Evolutionary conservation across 2,797 vertebrate species (phyloP).

Genomic region (Kryptopterus vitreolus): DNA sequence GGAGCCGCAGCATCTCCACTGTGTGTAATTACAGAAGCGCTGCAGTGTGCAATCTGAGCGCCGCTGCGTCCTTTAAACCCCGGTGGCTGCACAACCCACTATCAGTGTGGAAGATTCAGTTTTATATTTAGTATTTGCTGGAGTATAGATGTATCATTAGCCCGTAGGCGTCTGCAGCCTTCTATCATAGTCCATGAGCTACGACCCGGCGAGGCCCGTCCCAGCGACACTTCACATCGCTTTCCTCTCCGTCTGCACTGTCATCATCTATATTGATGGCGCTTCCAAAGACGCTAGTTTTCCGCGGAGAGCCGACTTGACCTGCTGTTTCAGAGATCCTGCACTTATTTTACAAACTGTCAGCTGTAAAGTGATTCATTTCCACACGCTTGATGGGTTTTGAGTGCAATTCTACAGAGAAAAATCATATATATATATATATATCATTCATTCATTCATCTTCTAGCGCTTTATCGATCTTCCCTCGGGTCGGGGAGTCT

Average conservation of each 20-base stretch:
- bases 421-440: too few species aligned
- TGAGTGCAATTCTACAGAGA: conserved; percentile 1
- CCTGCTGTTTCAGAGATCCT: background rate
- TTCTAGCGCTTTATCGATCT: too few species aligned
- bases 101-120: conserved; percentile 52
- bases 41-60: conserved; percentile 35
- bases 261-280: conserved; percentile 4
- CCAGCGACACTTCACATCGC: background rate
- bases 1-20: background rate
- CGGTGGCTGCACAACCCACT: conserved; percentile 39
- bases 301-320: background rate
- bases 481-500: too few species aligned
- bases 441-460: too few species aligned
- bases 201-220: background rate
- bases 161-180: conserved; percentile 8
- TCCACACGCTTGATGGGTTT: conserved; percentile 2
- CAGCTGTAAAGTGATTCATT: conserved; percentile 24
- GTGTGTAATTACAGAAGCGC: conserved; percentile 24
- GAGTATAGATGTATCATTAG: conserved; percentile 47
- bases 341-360: conserved; percentile 17
- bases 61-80: conserved; percentile 40
- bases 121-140: conserved; percentile 51
- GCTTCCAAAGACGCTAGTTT: conserved; percentile 11
- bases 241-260: conserved; percentile 14
- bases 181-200: conserved; percentile 22